Conservation (phyloP, 2,113 vertebrate genomes). For the Halcyon senegalensis region DNA sequence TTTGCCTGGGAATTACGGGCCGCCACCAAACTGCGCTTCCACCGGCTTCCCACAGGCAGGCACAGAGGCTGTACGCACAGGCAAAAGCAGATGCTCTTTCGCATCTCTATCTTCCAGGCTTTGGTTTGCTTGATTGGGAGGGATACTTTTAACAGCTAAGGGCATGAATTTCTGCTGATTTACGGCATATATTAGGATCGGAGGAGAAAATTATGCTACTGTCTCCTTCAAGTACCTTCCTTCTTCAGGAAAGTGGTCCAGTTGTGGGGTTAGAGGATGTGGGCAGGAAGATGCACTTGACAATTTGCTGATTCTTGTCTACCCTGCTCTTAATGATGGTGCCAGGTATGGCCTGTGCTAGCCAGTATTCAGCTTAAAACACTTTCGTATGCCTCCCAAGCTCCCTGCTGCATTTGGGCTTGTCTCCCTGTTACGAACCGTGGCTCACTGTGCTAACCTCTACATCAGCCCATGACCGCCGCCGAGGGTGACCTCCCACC, state of each 20-base stretch:
- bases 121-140: neutral
- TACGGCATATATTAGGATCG: accelerated
- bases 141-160: neutral
- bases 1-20: constrained; percentile 13
- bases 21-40: accelerated
- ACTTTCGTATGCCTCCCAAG: neutral
- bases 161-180: neutral
- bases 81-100: neutral
- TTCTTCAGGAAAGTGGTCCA: neutral
- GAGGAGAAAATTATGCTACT: neutral
- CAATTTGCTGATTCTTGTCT: neutral
- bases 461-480: accelerated
- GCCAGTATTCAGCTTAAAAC: neutral
- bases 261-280: neutral
- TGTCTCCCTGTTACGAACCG: neutral
- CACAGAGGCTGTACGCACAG: neutral
- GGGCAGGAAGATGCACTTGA: neutral
- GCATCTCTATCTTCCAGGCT: neutral
- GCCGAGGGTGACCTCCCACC: accelerated
- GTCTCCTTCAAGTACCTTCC: neutral
- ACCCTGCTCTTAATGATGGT: neutral
- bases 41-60: neutral
- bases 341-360: neutral
- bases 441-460: neutral
- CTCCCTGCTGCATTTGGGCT: neutral